Evolutionary conservation across 2,797 vertebrate genomes (phyloP), one percentile per base, ranked within the genome.

Genomic region (Phrynocephalus vlangalii): DNA sequence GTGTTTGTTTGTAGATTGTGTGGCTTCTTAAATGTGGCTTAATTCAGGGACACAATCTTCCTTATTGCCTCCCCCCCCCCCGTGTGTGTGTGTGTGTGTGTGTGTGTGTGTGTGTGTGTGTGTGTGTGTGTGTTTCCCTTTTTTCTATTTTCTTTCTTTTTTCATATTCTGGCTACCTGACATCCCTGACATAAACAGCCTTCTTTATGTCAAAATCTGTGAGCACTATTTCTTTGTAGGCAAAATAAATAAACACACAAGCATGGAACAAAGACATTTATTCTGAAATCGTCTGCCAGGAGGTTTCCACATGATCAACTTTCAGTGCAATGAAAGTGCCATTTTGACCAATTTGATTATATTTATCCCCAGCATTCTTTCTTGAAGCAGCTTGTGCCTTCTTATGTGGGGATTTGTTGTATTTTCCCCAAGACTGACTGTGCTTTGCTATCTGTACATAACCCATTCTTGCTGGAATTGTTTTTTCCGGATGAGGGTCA

Each of bases 261-360:
- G 52, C 52, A 56, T 56, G 52, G 70, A 56, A 66, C 38, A 11
- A 44, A 68, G 38, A 82, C 44, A 30, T 63, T 84, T 33, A 13
- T 76, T 82, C 52, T 50, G 38, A 38, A 18, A 68, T 48, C 16
- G 11, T 83, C 52, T 9, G 50, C 60, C 66, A 22, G 33, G 26
- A 77, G 75, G 22, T 87, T 83, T 87, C 48, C 50, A 33, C 11
- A 44, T 44, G 5, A 72, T 80, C 78, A 80, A 60, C 28, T 82
- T 48, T 83, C 70, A 83, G 70, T 71, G n/a, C 28, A 50, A 83
- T n/a, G 67, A 68, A 68, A 10, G n/a, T 87, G 48, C 79, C 24
- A 52, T 82, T 30, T 75, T 82, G 56, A 66, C 44, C 38, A 82
- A 5, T 52, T 22, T 87, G 44, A 83, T 83, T 50, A 83, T 71